These are phyloP conservation scores for Nesogale talazaci DNA, from an alignment of 2,113 vertebrate species.

Conservation along the genomic window DNA sequence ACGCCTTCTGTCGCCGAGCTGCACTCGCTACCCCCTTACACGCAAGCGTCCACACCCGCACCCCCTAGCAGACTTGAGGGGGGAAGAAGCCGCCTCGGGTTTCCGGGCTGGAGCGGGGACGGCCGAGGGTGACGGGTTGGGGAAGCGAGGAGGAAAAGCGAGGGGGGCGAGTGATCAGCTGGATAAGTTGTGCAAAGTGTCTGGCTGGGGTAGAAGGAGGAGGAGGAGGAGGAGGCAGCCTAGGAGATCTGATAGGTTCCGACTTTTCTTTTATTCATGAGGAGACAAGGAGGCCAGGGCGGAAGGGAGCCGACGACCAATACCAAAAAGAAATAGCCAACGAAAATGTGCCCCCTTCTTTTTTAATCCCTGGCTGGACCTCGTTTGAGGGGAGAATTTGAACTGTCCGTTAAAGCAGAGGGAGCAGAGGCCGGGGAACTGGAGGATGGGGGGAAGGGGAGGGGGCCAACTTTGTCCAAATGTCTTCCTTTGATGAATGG, in stretches of 20 bases:
- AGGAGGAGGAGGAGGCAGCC: conserved; percentile 79
- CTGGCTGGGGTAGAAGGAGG: conserved; percentile 78
- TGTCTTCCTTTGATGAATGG: not conserved
- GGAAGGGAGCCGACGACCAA: conserved; percentile 86
- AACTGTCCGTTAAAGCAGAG: not conserved
- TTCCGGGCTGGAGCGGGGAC: not conserved
- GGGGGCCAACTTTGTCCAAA: conserved; percentile 18
- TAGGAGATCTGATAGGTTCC: conserved; percentile 90
- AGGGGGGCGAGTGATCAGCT: conserved; percentile 84
- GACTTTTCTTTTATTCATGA: conserved; percentile 92
- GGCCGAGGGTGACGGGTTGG: not conserved
- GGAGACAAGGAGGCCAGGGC: conserved; percentile 88
- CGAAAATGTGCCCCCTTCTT: not conserved
- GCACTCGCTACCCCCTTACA: not conserved
- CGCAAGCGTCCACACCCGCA: not conserved
- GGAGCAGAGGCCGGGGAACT: not conserved
- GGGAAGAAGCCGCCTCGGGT: conserved; percentile 38
- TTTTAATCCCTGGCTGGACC: conserved; percentile 67
- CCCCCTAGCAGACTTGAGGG: not conserved
- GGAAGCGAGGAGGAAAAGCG: not conserved
- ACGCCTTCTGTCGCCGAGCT: not conserved
- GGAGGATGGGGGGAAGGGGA: not conserved
- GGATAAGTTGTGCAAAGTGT: conserved; percentile 91
- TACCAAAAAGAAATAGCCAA: conserved; percentile 79
- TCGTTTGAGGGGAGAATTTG: conserved; percentile 61